Base-by-base conservation (phyloP, 2,888 invertebrate genomes). In the Bibio marci region DNA sequence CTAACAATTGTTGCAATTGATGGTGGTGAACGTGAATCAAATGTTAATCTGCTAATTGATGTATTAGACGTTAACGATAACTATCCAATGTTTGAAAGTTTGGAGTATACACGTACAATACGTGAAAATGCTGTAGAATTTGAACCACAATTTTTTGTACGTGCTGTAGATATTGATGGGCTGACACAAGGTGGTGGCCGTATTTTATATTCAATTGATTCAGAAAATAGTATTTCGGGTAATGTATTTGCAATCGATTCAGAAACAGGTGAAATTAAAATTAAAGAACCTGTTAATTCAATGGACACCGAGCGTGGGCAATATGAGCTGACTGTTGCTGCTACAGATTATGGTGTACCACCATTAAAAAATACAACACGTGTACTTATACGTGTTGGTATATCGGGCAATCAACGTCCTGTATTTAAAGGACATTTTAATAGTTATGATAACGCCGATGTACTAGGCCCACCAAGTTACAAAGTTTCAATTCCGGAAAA, bases 1-100 rank as follows among this genome's bases (percentile, higher is more conserved):
- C 58, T 88, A 41, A 82, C 80, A 1, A 67, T 83, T 38, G 79
- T 81, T 44, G 88, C 86, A 0, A 71, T 69, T 44, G 88, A 90
- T 53, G 83, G 83, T 1, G 86, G 87, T 0, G 81, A 79, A 0
- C 70, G 71, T 46, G 69, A 76, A 12, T 70, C 78, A 0, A 73
- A 78, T 22, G 73, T 76, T 0, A 79, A 79, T 55, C 62, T 83
- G 28, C 71, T 74, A 37, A 67, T 85, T 12, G 76, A 79, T 45
- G 66, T 85, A 0, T 53, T 73, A 5, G 85, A 85, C 50, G 70
- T 80, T 0, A 85, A 85, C 48, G 85, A 85, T 50, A 83, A 85
- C 48, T 64, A 71, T 19, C 85, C 85, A 0, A 52, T 67, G 2
- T 85, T 83, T 52, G 79, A 80, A 50, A 66, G 68, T 22, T 50